Conservation (phyloP, 1,140 invertebrate genomes). For the Euura lappo region DNA sequence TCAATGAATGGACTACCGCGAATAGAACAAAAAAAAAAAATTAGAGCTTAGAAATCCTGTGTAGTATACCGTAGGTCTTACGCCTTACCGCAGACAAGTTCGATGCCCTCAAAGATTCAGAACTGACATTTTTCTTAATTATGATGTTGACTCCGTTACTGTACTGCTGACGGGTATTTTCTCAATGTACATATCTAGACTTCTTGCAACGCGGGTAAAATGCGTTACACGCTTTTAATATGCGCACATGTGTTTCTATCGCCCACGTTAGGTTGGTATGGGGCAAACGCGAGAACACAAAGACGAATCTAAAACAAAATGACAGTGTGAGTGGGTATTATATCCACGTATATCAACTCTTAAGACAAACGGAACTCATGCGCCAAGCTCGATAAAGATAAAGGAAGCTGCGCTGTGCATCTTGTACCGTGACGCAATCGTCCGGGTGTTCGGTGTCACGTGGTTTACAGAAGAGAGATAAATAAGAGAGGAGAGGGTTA, state of each 20-base stretch:
- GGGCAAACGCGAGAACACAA: neutral
- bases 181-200: no score
- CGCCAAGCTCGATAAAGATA: neutral
- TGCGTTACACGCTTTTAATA: no score
- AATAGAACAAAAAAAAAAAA: no score
- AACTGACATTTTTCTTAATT: constrained; percentile 1
- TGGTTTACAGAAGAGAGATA: neutral
- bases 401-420: constrained; percentile 1
- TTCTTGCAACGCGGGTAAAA: no score
- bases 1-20: no score
- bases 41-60: no score
- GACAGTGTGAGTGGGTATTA: no score
- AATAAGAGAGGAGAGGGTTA: neutral
- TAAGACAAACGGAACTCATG: neutral
- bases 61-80: no score
- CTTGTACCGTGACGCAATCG: neutral
- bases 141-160: neutral
- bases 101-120: neutral
- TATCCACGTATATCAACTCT: neutral
- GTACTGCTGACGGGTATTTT: neutral
- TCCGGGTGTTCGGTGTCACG: neutral
- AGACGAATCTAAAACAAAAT: no score
- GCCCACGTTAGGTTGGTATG: neutral
- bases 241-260: neutral
- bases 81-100: neutral